A percentile compares a stretch with the other conserved stretches of the same genome.
Evolutionary conservation across 2,888 invertebrate species (phyloP).

Genomic region (Bombylius major): DNA sequence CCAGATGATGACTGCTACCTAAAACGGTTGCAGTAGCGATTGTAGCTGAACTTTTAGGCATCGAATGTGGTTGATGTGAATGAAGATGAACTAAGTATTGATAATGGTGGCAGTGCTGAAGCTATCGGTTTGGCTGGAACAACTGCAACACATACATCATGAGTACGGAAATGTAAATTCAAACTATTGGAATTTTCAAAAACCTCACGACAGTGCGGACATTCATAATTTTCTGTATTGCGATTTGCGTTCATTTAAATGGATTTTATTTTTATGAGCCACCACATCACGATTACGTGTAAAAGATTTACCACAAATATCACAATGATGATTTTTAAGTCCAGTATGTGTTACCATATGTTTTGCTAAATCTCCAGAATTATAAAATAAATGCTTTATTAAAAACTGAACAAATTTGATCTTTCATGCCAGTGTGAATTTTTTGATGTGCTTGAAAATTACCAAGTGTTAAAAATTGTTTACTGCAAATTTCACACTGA

Average conservation of each 20-base stretch:
- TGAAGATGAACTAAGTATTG: conserved; percentile 23
- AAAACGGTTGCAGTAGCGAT: conserved; percentile 13
- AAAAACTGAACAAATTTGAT: conserved; percentile 46
- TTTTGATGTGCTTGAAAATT: conserved; percentile 51
- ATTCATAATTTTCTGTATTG: conserved; percentile 28
- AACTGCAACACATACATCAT: neutral
- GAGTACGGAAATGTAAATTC: conserved; percentile 31
- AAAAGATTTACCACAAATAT: conserved; percentile 43
- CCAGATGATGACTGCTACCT: conserved; percentile 23
- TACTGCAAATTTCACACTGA: conserved; percentile 50
- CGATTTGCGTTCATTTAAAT: conserved; percentile 23
- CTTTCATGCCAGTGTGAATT: conserved; percentile 47
- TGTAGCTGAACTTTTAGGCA: conserved; percentile 10
- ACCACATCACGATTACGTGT: conserved; percentile 45
- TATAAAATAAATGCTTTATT: conserved; percentile 47
- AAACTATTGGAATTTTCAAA: conserved; percentile 31
- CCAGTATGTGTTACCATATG: conserved; percentile 48
- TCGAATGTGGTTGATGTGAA: neutral
- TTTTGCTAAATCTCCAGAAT: conserved; percentile 46
- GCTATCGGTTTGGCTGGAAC: conserved; percentile 2
- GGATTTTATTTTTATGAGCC: conserved; percentile 33
- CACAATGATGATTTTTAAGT: conserved; percentile 45
- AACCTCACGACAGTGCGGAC: conserved; percentile 35
- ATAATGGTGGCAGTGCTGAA: conserved; percentile 6
- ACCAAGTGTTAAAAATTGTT: conserved; percentile 47